Conservation (phyloP, 2,888 invertebrate genomes). For the Rambutsinella grinnellia region DNA sequence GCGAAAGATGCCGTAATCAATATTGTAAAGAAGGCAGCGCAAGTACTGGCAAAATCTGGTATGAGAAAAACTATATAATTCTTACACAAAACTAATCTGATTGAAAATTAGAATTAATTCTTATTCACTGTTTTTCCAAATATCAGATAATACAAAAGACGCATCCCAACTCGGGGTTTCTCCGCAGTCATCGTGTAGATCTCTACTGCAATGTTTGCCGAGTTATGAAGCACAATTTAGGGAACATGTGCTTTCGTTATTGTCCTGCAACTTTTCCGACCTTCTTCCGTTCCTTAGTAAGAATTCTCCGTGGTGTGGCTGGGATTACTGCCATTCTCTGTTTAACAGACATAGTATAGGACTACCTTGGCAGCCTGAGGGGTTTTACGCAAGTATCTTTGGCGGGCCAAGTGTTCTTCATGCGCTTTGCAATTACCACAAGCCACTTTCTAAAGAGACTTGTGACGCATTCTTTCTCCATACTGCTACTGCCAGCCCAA, state of each 20-base stretch:
- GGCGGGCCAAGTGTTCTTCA: conserved; percentile 62
- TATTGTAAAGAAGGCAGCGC: conserved; percentile 92
- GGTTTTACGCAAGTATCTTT: conserved; percentile 63
- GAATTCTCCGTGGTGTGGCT: conserved; percentile 61
- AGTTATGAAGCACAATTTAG: conserved; percentile 23
- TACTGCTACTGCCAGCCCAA: conserved; percentile 3
- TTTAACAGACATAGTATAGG: conserved; percentile 60
- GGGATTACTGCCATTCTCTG: conserved; percentile 59
- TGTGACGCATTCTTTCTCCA: conserved; percentile 39
- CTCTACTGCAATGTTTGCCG: conserved; percentile 52
- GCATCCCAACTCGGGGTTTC: conserved; percentile 4
- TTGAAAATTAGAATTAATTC: too few relatives aligned
- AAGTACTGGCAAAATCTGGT: conserved; percentile 77
- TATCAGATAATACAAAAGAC: conserved; percentile 29
- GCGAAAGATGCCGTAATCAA: conserved; percentile 92
- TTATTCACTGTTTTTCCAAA: too few relatives aligned
- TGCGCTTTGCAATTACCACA: conserved; percentile 60
- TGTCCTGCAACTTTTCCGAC: conserved; percentile 56
- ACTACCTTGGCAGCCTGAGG: conserved; percentile 64
- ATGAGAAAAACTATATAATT: too few relatives aligned
- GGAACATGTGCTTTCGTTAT: conserved; percentile 35
- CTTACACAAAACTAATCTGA: not conserved
- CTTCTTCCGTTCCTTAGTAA: conserved; percentile 54
- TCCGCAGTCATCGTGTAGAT: conserved; percentile 29
- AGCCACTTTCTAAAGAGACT: conserved; percentile 55